Base-by-base conservation (phyloP, 2,888 invertebrate genomes). In the Acholoe squamosa region DNA sequence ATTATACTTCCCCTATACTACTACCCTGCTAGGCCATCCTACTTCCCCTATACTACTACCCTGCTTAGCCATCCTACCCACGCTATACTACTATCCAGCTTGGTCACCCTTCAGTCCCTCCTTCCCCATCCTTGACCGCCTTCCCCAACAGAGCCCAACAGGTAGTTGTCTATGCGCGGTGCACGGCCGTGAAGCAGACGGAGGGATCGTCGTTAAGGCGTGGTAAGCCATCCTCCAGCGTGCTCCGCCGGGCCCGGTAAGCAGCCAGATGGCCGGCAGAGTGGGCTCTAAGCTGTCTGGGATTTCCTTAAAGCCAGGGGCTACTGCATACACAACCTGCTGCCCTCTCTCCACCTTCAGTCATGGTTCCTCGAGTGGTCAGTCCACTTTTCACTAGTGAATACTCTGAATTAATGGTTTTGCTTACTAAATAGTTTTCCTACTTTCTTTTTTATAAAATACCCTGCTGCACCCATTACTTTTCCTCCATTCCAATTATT, bases 221-320 rank as follows among this genome's bases (percentile, higher is more conserved):
- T 34, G 80, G 43, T 80, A 43, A 80, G 33, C 80, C 43, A 43
- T 76, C 16, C 76, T 76, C 76, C 5, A 5, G 10, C 61, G 5
- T 31, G 28, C 31, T 31, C 76, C 25, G 19, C 76, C 76, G 5
- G 7, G 28, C 76, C 31, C 76, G n/a, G 34, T 14, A 19, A 22
- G 76, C 76, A 5, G 5, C 80, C 34, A 43, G 80, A 80, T 80
- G 80, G 80, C 80, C 34, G 28, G 16, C 14, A 16, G 80, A 80
- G 19, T 80, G 80, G 80, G 34, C 80, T 3, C 19, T 80, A 80
- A 43, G 80, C 80, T 80, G 33, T 33, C 7, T n/a, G 22, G 80
- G 80, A 80, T 80, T 80, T 34, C 80, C 80, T 80, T 80, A 80
- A 80, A 80, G 80, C 80, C 80, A 19, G 28, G 5, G 16, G 76